Percentiles rank a stretch among this genome's conserved stretches.
These are phyloP conservation scores for Heliocidaris erythrogramma DNA, from an alignment of 35 echinoderm and acorn worm genomes.

Conservation along the genomic window DNA sequence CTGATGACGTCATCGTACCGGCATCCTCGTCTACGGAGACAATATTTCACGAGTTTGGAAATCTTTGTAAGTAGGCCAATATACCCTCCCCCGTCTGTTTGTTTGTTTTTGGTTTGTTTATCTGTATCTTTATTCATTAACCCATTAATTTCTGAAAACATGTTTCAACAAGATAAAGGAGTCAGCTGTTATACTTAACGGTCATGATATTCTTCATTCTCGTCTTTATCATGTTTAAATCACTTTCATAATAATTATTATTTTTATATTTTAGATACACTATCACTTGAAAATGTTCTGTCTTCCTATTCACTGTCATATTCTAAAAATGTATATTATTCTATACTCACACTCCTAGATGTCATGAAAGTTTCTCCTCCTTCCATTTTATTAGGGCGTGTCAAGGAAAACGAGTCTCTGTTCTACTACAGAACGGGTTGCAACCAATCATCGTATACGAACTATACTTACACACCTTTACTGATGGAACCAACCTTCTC, in stretches of 20 bases:
- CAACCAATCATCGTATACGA: neutral
- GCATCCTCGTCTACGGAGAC: neutral
- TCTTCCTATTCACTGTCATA: too few species aligned
- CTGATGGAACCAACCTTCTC: neutral
- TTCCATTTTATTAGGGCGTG: neutral
- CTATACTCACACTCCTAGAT: too few species aligned
- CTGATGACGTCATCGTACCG: neutral
- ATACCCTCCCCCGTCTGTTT: neutral
- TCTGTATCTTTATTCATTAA: too few species aligned
- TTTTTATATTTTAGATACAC: too few species aligned
- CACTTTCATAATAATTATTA: too few species aligned
- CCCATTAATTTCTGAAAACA: too few species aligned
- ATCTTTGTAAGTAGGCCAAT: constrained; percentile 27
- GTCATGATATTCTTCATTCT: too few species aligned
- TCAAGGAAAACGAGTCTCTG: neutral
- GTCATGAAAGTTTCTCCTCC: neutral
- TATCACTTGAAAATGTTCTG: too few species aligned
- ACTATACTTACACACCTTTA: neutral
- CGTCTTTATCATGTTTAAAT: too few species aligned
- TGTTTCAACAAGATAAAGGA: too few species aligned
- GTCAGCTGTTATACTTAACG: too few species aligned
- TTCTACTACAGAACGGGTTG: neutral
- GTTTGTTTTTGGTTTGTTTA: neutral
- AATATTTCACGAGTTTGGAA: constrained; percentile 44
- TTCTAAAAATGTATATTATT: too few species aligned